Percentiles rank a stretch among this genome's conserved stretches.
These are phyloP conservation scores for Leptinotarsa rubiginosa DNA, from an alignment of 2,888 invertebrate genomes.

Conservation along the genomic window DNA sequence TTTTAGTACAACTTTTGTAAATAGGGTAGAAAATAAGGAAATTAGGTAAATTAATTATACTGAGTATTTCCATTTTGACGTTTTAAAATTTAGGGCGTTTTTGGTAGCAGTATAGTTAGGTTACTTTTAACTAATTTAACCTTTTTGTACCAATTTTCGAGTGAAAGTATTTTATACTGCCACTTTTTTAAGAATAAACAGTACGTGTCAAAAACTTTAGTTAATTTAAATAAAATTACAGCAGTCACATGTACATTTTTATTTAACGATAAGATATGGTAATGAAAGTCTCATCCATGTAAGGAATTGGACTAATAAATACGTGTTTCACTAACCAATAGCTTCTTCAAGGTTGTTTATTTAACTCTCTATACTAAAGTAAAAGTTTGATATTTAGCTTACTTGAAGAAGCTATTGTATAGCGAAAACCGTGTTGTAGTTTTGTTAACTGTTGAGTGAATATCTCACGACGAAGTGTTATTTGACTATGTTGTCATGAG, in stretches of 20 bases:
- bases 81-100: conserved; percentile 31
- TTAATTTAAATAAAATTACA: conserved; percentile 25
- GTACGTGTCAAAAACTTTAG: conserved; percentile 43
- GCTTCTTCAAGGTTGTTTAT: no score
- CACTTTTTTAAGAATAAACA: conserved; percentile 37
- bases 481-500: no score
- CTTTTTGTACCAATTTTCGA: conserved; percentile 37
- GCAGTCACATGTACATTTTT: conserved; percentile 2
- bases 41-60: conserved; percentile 53
- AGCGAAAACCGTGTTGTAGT: no score
- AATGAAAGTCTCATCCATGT: no score
- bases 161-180: conserved; percentile 45
- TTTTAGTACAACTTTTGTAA: conserved; percentile 58
- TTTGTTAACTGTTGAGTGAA: no score
- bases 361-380: no score
- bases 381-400: no score
- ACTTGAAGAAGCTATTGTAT: no score
- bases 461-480: no score
- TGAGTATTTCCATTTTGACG: conserved; percentile 49
- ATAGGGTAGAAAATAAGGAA: conserved; percentile 50
- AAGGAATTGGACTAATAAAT: no score
- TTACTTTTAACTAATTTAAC: conserved; percentile 32
- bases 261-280: not conserved
- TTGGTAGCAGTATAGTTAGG: conserved; percentile 36
- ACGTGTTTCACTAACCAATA: no score